These are phyloP conservation scores for Parnassius mnemosyne DNA, from an alignment of 2,888 invertebrate species.

Conservation along the genomic window DNA sequence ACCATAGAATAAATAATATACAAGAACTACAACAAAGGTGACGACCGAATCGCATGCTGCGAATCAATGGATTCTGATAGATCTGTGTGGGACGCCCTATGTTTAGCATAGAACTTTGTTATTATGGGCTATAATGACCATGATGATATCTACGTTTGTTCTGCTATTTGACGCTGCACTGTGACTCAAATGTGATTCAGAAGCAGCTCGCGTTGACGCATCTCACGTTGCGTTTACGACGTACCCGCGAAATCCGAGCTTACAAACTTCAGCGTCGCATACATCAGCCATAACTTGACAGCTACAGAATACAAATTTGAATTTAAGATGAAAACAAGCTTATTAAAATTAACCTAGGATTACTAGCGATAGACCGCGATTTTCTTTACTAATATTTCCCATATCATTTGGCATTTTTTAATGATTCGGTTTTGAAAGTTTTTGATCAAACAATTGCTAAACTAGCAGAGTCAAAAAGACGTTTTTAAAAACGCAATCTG, in stretches of 20 bases:
- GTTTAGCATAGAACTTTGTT: too few species aligned
- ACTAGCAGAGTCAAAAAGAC: too few species aligned
- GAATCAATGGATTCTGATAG: too few species aligned
- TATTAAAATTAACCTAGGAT: neutral
- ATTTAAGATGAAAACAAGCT: conserved; percentile 16
- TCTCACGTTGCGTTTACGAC: conserved; percentile 55
- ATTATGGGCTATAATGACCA: too few species aligned
- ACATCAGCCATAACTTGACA: conserved; percentile 52
- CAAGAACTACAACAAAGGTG: too few species aligned
- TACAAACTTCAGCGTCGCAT: conserved; percentile 61
- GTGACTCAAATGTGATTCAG: conserved; percentile 1
- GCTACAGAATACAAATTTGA: conserved; percentile 25
- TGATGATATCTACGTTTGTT: too few species aligned
- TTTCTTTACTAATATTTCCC: neutral
- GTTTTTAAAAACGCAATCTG: too few species aligned
- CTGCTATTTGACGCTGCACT: neutral
- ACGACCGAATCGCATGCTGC: too few species aligned
- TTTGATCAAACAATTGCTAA: too few species aligned
- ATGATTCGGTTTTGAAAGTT: too few species aligned
- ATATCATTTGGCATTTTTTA: neutral
- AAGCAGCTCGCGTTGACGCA: conserved; percentile 22
- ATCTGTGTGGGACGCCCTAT: too few species aligned
- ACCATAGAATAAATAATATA: too few species aligned
- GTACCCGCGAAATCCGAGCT: conserved; percentile 59
- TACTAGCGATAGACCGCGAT: neutral